These are phyloP conservation scores for Lomographa bimaculata DNA, from an alignment of 2,888 invertebrate genomes.

Conservation along the genomic window DNA sequence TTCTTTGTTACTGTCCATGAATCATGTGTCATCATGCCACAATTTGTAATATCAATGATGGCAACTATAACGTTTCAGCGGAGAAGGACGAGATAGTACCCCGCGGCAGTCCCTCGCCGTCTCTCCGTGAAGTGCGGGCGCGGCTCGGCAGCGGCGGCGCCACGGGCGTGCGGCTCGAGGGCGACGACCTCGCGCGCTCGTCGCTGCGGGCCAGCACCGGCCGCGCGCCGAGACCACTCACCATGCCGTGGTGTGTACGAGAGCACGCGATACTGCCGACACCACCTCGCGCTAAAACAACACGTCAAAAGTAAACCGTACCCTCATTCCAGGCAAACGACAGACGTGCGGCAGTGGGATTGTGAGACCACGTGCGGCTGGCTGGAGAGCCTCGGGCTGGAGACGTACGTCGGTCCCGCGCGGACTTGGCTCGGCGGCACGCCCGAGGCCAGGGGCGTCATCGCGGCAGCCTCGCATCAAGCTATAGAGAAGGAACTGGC, in stretches of 20 bases:
- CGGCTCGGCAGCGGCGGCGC: constrained; percentile 87
- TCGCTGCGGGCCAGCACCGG: constrained; percentile 88
- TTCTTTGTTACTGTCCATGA: too few species aligned
- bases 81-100: constrained; percentile 77
- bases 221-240: constrained; percentile 82
- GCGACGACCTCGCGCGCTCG: constrained; percentile 87
- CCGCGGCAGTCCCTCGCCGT: constrained; percentile 80
- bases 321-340: constrained; percentile 84
- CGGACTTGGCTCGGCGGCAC: constrained; percentile 93
- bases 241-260: constrained; percentile 38
- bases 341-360: constrained; percentile 92
- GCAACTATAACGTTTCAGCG: constrained; percentile 73
- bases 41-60: too few species aligned
- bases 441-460: constrained; percentile 81
- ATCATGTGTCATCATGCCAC: too few species aligned
- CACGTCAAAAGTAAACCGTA: too few species aligned
- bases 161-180: constrained; percentile 85
- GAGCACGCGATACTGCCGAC: too few species aligned
- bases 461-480: constrained; percentile 89
- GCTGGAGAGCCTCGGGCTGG: constrained; percentile 90
- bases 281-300: too few species aligned
- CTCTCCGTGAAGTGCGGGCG: constrained; percentile 86
- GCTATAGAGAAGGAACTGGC: constrained; percentile 95
- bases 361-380: constrained; percentile 91
- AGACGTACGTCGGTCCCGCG: constrained; percentile 90